Evolutionary conservation across 2,888 invertebrate species (phyloP), one percentile per base, ranked within the genome.

Genomic region (Pachymerium ferrugineum): DNA sequence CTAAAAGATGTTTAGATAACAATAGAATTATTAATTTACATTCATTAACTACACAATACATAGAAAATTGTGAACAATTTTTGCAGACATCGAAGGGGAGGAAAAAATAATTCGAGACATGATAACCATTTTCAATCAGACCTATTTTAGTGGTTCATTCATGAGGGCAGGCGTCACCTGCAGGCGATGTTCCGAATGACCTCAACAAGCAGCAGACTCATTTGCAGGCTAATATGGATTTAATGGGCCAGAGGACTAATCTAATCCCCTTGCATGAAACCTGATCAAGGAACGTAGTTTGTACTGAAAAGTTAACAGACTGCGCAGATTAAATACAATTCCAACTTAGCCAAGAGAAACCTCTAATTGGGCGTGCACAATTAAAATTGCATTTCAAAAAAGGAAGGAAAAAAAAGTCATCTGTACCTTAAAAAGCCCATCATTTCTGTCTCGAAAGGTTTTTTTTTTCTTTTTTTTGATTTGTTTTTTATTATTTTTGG

Each of bases 91-190:
- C n/a, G n/a, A n/a, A n/a, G n/a, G n/a, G n/a, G n/a, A n/a, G n/a
- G n/a, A n/a, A n/a, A n/a, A n/a, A n/a, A n/a, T 54, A 54, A 54
- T 54, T 54, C 47, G 8, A 54, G 47, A 54, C 47, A 54, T 10
- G 47, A 16, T 54, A 54, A 54, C 16, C 47, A 62, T 62, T 62
- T 62, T 62, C 62, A 62, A 62, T 62, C 62, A 62, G 28, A 62
- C 62, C 62, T 62, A 62, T 62, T 62, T 62, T 62, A 62, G 62
- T 62, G 62, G 62, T 62, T 62, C 62, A 62, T 62, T 62, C 28
- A 62, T 62, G 28, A 62, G 62, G 62, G 62, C 62, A 62, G 62
- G 62, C 62, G 62, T 62, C 62, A 62, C 62, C 62, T 62, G 62
- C 25, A 62, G 28, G 62, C 62, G 28, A 62, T 62, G 62, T 62